Evolutionary conservation across 2,797 vertebrate genomes (phyloP).

Genomic region (Okamejei kenojei): DNA sequence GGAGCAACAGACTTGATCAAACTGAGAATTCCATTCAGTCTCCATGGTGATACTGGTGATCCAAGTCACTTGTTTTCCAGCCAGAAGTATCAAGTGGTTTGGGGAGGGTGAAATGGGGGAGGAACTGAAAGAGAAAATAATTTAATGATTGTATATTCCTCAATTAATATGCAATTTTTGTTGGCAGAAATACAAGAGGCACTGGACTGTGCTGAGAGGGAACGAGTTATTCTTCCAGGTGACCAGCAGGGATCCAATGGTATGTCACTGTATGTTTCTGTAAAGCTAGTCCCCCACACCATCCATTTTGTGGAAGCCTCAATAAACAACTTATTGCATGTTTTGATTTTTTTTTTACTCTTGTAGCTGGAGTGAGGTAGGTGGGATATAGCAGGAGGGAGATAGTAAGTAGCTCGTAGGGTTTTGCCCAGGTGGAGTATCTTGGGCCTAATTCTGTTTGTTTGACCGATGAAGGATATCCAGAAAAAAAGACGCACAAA

Average conservation of each 20-base stretch:
- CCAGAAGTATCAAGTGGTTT: background rate
- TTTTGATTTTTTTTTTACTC: background rate
- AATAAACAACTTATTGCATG: background rate
- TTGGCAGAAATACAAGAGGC: slow-evolving; percentile 57
- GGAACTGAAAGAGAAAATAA: background rate
- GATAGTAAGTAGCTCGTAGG: too few species aligned
- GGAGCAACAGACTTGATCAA: background rate
- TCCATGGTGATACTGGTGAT: background rate
- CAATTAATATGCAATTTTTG: background rate
- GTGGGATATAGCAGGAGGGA: background rate
- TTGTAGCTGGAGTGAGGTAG: background rate
- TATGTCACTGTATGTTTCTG: slow-evolving; percentile 47
- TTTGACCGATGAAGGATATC: too few species aligned
- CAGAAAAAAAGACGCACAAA: too few species aligned
- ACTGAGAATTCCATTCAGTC: background rate
- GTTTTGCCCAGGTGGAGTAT: background rate
- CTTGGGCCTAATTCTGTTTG: too few species aligned
- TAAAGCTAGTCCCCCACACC: background rate
- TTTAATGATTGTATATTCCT: background rate
- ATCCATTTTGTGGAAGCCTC: too few species aligned
- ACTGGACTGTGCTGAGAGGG: slow-evolving; percentile 71
- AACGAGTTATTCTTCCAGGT: slow-evolving; percentile 66
- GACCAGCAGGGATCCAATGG: slow-evolving; percentile 58
- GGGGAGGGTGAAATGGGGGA: background rate
- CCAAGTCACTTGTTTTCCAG: background rate